Percentiles rank a stretch among this genome's conserved stretches.
Evolutionary conservation across 2,888 invertebrate genomes (phyloP).

Genomic region (Villa cingulata): DNA sequence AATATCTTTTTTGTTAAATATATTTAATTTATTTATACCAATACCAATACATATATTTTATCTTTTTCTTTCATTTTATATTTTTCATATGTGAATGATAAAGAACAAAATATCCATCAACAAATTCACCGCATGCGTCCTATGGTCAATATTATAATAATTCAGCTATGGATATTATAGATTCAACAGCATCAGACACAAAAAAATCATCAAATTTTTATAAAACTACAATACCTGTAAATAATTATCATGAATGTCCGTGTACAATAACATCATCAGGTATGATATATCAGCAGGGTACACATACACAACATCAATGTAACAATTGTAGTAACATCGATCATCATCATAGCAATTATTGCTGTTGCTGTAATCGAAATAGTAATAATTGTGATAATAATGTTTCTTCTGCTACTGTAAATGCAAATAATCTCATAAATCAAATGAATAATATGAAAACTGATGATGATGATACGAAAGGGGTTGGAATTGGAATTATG

Average conservation of each 20-base stretch:
- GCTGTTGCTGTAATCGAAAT: not conserved
- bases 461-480: not conserved
- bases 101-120: constrained; percentile 6
- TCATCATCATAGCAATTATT: too few species aligned
- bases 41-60: too few species aligned
- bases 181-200: constrained; percentile 6
- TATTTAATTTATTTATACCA: too few species aligned
- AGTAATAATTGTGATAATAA: not conserved
- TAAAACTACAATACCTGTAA: constrained; percentile 32
- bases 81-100: not conserved
- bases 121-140: constrained; percentile 10
- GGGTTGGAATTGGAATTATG: not conserved
- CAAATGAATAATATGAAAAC: too few species aligned
- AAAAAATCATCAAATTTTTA: constrained; percentile 20
- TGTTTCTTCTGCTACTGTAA: too few species aligned
- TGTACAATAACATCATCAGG: not conserved
- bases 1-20: too few species aligned
- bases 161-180: not conserved
- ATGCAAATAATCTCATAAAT: too few species aligned
- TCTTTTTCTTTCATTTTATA: not conserved
- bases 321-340: not conserved
- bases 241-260: constrained; percentile 14
- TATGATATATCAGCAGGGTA: not conserved
- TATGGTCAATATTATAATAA: constrained; percentile 7
- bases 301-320: too few species aligned